phyloP scores from a whole-genome alignment of 2,888 invertebrate genomes.

The Danaus chrysippus region DNA sequence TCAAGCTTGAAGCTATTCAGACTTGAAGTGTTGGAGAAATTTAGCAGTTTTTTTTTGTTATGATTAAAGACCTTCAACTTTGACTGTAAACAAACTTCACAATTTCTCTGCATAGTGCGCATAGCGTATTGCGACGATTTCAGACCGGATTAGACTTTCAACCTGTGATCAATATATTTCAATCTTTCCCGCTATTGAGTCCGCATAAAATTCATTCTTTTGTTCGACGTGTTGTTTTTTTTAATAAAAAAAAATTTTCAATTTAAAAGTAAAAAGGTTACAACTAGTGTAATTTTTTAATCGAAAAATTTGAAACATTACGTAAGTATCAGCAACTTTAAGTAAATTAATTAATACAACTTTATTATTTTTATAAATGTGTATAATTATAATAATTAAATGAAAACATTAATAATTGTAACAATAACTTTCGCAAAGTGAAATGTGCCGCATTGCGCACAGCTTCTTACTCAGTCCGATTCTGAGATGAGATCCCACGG shows the following conservation, averaged over 20 bases:
- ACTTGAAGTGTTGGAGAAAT: too few species aligned
- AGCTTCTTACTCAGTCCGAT: constrained; percentile 68
- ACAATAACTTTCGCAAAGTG: constrained; percentile 38
- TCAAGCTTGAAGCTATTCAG: too few species aligned
- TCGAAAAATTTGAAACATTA: neutral
- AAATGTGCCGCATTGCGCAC: constrained; percentile 75
- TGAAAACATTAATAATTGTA: constrained; percentile 1
- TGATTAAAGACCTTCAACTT: constrained; percentile 17
- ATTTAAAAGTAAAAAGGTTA: neutral
- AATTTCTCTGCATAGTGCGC: constrained; percentile 35
- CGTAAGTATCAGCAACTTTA: neutral
- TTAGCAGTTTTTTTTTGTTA: too few species aligned
- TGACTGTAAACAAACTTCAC: constrained; percentile 22
- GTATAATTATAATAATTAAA: neutral
- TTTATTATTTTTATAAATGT: neutral
- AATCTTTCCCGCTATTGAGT: constrained; percentile 41
- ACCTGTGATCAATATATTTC: constrained; percentile 47
- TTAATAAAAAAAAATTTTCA: neutral
- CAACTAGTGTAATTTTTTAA: neutral
- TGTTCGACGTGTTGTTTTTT: neutral
- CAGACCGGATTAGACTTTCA: constrained; percentile 36
- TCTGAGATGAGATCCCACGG: constrained; percentile 66
- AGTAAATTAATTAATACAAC: neutral
- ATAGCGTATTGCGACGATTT: constrained; percentile 34
- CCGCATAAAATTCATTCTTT: neutral